A percentile compares a stretch with the other conserved stretches of the same genome.
Conservation (phyloP, 2,113 vertebrate genomes). For the Oryzias woworae region DNA sequence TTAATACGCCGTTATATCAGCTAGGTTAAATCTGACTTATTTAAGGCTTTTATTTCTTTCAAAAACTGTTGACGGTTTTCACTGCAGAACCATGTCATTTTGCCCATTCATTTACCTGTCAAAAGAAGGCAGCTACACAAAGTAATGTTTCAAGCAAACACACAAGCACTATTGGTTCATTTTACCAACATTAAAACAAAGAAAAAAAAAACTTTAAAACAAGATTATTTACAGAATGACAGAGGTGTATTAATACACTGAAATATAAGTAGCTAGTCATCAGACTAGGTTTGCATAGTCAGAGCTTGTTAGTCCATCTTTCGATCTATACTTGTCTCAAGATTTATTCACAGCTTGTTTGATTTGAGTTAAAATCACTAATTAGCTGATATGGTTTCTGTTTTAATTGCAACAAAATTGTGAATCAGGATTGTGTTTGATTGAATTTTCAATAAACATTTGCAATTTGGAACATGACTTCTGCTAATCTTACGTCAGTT, state of each 20-base stretch:
- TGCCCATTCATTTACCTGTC: too few species aligned
- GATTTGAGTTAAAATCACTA: neutral
- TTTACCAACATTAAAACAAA: too few species aligned
- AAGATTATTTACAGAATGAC: too few species aligned
- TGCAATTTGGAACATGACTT: neutral
- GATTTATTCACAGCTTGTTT: neutral
- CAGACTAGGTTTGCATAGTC: too few species aligned
- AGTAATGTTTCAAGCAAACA: too few species aligned
- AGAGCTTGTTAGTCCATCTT: too few species aligned
- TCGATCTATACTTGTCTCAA: neutral
- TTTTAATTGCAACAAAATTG: neutral
- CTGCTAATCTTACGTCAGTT: neutral
- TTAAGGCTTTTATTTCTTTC: neutral
- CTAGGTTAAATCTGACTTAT: conserved; percentile 23
- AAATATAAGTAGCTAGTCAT: too few species aligned
- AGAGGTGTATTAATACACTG: too few species aligned
- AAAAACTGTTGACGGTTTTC: neutral
- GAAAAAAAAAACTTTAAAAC: too few species aligned
- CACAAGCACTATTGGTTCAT: too few species aligned
- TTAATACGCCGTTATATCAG: conserved; percentile 5
- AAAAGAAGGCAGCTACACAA: too few species aligned
- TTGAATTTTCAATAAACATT: neutral
- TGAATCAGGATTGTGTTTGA: neutral
- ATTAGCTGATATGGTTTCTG: neutral
- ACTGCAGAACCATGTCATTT: neutral